Base-by-base conservation (phyloP, 2,113 vertebrate genomes). In the Gymnobelideus leadbeateri region DNA sequence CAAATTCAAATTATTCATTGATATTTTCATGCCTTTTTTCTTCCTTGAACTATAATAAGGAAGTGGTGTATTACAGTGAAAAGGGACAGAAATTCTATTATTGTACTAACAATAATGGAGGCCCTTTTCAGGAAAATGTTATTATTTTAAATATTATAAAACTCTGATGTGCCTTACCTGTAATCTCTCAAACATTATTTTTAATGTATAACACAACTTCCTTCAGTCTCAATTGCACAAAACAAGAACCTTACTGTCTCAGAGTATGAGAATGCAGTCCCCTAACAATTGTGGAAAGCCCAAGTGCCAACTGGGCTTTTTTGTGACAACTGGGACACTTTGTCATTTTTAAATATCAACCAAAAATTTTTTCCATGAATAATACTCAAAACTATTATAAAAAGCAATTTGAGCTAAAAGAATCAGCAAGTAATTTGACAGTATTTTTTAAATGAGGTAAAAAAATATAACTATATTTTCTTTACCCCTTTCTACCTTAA, bases 1-100 rank as follows among this genome's bases (percentile, higher is more conserved):
- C 12, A 77, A 92, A 95, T 95, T 84, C 50, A 91, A 97, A 94
- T 10, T 19, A 90, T n/a, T 92, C 46, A 43, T 4, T 52, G 14
- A 91, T 25, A 94, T 28, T 53, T 50, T 51, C 3, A 43, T 51
- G 3, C 16, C 7, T 57, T 84, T 84, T 84, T 43, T 43, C 68
- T 8, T 23, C 43, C 16, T 84, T 84, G 19, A 84, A 84, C 19
- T 84, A 77, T n/a, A 77, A 77, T 37, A 37, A 77, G 68, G 11
- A n/a, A 77, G 61, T 2, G 31, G 31, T 12, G 2, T 77, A 77
- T 68, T 37, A 68, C 10, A 77, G 31, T 77, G 68, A 77, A 43
- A n/a, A 77, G 37, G n/a, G 37, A 21, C 3, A 77, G 57, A 68
- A 84, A 5, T 84, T 84, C n/a, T 8, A 84, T 77, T 77, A n/a